Evolutionary conservation across 2,797 vertebrate genomes (phyloP), one percentile per base, ranked within the genome.

Genomic region (Gallinago stenura): DNA sequence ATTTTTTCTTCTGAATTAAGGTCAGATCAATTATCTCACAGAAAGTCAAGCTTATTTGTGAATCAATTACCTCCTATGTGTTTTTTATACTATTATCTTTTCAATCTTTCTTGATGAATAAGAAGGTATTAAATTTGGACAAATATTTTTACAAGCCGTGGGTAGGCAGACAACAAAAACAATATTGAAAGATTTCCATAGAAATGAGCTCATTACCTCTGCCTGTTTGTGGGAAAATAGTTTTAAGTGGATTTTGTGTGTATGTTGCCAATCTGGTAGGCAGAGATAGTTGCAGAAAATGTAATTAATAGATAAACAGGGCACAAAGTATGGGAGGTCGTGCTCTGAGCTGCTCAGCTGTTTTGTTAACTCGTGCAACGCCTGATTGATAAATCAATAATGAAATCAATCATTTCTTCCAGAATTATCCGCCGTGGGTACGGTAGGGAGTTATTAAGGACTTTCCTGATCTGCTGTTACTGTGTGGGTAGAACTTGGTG

Each of bases 141-240:
- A 95, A 90, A 86, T 76, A 83, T 93, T 89, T 95, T 94, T 90
- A 91, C 37, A 87, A 84, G 76, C 82, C 86, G 51, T 62, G 75
- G 79, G 53, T 58, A 93, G 58, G 62, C 78, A 90, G 51, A 46
- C 61, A 93, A 81, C 56, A 81, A 87, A 76, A 75, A 92, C 66
- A 89, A 60, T 78, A 87, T 56, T 80, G 79, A 83, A 90, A 70
- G 79, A 93, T 92, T 92, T 93, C 70, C 93, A 95, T 18, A 93
- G 64, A 96, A 96, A 94, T 95, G 8, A 81, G 51, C 70, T 96
- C 75, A 90, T 96, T 96, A 84, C 35, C 50, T 79, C 90, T 72
- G 61, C 37, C 75, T 95, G 46, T 90, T 87, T 77, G 39, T 66
- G 46, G 39, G n/a, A 8, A 90, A 96, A 92, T 48, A 53, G 24